phyloP scores from a whole-genome alignment of 1,140 invertebrate species.

The Diachasma alloeum region DNA sequence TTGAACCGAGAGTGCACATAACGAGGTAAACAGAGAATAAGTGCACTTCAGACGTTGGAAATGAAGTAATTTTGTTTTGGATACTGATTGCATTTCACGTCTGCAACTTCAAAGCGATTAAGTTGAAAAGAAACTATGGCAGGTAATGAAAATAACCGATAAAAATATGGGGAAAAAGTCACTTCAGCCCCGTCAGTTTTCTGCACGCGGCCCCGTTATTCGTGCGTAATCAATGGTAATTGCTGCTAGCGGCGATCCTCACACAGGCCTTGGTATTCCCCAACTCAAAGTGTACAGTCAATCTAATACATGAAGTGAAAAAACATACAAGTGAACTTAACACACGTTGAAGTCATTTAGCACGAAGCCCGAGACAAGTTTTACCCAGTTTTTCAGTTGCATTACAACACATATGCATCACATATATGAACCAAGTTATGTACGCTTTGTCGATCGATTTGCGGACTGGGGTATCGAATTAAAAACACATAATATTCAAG shows the following conservation, averaged over 20 bases:
- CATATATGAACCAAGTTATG: background rate
- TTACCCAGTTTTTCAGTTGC: conserved; percentile 6
- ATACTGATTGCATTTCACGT: background rate
- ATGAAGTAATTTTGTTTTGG: background rate
- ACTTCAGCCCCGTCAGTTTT: conserved; percentile 4
- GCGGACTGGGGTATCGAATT: conserved; percentile 31
- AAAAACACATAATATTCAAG: conserved; percentile 35
- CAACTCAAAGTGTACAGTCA: background rate
- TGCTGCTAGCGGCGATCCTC: conserved; percentile 27
- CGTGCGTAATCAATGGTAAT: conserved; percentile 31
- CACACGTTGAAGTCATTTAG: conserved; percentile 25
- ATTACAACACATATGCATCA: background rate
- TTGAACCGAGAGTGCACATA: background rate
- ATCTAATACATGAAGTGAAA: background rate
- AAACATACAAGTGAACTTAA: background rate
- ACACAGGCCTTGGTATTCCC: background rate
- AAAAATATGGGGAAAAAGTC: background rate
- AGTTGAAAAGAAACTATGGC: background rate
- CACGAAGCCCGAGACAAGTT: conserved; percentile 20
- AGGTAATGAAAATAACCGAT: background rate
- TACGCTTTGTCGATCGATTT: conserved; percentile 21
- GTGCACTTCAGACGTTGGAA: background rate
- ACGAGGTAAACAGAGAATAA: background rate
- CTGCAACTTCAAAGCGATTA: background rate
- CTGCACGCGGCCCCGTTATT: conserved; percentile 21